Evolutionary conservation across 2,113 vertebrate species (phyloP), one percentile per base, ranked within the genome.

Genomic region (Toxostoma redivivum): DNA sequence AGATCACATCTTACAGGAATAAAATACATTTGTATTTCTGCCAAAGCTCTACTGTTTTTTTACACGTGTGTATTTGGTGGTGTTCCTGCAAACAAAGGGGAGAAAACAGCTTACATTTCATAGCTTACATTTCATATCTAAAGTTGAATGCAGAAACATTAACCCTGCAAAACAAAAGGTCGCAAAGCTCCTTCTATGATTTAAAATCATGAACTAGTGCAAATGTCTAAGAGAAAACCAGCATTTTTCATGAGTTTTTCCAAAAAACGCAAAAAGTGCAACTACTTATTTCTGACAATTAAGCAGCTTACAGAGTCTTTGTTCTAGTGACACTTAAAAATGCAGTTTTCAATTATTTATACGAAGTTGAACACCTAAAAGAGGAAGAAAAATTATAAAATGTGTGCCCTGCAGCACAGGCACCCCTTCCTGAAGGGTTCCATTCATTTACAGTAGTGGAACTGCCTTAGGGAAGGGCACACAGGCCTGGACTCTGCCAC

Each of bases 281-380:
- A 44, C 65, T 81, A 74, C 30, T 71, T 88, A 60, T 62, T 94
- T 92, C 56, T 94, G 95, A 84, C 73, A 95, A 72, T 92, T 92
- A 91, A 81, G 73, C 44, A 81, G 53, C 86, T 87, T 95, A 74
- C 83, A 53, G 10, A 45, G 86, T 45, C 83, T 94, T 91, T 91
- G 73, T 92, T 93, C 79, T 69, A 45, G 69, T 91, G 92, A 89
- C 48, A 69, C 53, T 88, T 78, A 71, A 84, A 92, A 81, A 69
- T 38, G 20, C 38, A 48, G 28, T 45, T 95, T 86, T 96, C 31
- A 88, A 86, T 95, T 94, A 91, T 95, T 95, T 84, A 91, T 50
- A 45, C n/a, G 27, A 47, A 78, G 48, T 84, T 89, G 81, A 76
- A 57, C 65, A 89, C 53, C 57, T 94, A 65, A 92, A 84, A 69